Base-by-base conservation (phyloP, 1,140 invertebrate species). In the Penaeus japonicus region DNA sequence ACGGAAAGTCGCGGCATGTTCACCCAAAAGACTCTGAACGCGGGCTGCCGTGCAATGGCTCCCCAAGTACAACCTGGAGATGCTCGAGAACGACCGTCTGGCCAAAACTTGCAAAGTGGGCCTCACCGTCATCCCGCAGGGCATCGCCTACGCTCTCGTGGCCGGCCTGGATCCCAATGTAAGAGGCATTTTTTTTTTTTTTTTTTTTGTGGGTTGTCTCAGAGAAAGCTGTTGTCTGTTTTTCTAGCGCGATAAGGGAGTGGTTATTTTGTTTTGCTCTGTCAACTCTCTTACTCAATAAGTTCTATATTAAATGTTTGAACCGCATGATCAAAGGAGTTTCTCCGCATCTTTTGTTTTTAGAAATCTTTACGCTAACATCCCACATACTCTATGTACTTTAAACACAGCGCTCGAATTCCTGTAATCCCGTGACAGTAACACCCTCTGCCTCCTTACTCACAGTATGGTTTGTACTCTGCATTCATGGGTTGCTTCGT, bases 401-500 rank as follows among this genome's bases (percentile, higher is more conserved):
- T 0, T 27, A n/a, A 10, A 65, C 62, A 2, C 32, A 5, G 77
- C 7, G 22, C n/a, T 39, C 32, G 24, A n/a, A 1, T 35, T 79
- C 15, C 0, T 27, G 32, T 35, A 39, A 39, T 10, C 22, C 32
- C 7, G 77, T 39, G 17, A 79, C 17, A 24, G 10, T 79, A n/a
- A 35, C 22, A 5, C 77, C 77, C 32, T 84, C n/a, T 59, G 30
- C 24, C 10, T 70, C 32, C 30, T 30, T 84, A 78, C 89, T 73
- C 80, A 73, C 93, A 95, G 96, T 97, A 93, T 95, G 98, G 98
- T 1, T 93, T 99, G 20, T 99, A 98, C 92, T 97, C 97, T 0
- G 96, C 97, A 0, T 98, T 98, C 92, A 95, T 98, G 93, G 97
- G 97, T 10, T 97, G 96, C 89, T 97, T 98, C 91, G 93, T 98